Evolutionary conservation across 2,888 invertebrate genomes (phyloP).

Genomic region (Meloe dianella): DNA sequence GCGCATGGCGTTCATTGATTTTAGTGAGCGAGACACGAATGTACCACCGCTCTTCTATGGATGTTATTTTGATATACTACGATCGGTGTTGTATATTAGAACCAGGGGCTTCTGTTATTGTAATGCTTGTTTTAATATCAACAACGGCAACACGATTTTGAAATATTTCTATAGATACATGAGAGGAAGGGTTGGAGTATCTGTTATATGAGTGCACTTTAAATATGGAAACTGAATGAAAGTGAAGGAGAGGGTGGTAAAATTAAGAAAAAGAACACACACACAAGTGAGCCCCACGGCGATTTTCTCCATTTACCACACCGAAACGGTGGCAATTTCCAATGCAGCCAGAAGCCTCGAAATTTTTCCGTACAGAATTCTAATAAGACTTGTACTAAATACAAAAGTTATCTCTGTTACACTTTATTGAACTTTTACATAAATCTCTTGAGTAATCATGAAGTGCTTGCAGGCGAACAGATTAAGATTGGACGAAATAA

Average conservation of each 20-base stretch:
- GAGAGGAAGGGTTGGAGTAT: neutral
- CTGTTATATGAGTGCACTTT: neutral
- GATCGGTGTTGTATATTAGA: constrained; percentile 28
- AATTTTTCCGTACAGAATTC: neutral
- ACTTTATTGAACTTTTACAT: neutral
- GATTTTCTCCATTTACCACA: neutral
- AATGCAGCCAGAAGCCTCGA: neutral
- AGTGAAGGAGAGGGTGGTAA: neutral
- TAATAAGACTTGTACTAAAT: neutral
- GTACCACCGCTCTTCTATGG: constrained; percentile 34
- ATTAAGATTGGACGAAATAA: too few species aligned
- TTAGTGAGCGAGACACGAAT: constrained; percentile 47
- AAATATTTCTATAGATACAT: too few species aligned
- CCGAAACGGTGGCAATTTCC: neutral
- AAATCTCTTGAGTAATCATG: neutral
- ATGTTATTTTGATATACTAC: constrained; percentile 53
- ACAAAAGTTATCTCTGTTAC: neutral
- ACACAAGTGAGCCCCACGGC: too few species aligned
- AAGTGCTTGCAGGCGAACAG: neutral
- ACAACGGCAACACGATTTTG: neutral
- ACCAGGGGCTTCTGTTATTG: constrained; percentile 43
- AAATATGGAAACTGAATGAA: neutral
- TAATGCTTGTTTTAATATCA: constrained; percentile 36
- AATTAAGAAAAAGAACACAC: too few species aligned
- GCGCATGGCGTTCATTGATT: constrained; percentile 59